Conservation (phyloP, 1,140 invertebrate species). For the Leucophenga varia region DNA sequence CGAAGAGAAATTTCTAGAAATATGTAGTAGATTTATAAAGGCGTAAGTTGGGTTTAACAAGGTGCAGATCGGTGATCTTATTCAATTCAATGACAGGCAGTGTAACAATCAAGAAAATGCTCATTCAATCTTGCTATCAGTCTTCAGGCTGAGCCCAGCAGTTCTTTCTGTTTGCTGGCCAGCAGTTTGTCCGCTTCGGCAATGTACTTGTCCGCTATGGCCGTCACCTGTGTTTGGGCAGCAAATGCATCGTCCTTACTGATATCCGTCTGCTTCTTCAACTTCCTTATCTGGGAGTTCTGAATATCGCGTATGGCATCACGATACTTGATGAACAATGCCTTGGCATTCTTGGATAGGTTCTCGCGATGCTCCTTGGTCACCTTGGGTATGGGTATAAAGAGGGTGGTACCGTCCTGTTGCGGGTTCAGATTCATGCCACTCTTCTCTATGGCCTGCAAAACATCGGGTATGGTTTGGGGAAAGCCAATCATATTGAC, state of each 20-base stretch:
- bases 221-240: slow-evolving; percentile 68
- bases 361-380: slow-evolving; percentile 89
- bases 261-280: slow-evolving; percentile 67
- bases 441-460: slow-evolving; percentile 74
- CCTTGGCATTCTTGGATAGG: slow-evolving; percentile 84
- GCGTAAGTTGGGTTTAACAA: too few species aligned
- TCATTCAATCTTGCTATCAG: too few species aligned
- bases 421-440: slow-evolving; percentile 93
- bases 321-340: slow-evolving; percentile 76
- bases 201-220: slow-evolving; percentile 67
- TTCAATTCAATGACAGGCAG: too few species aligned
- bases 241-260: slow-evolving; percentile 69
- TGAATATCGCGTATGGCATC: slow-evolving; percentile 77
- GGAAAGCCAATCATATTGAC: slow-evolving; percentile 83
- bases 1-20: too few species aligned
- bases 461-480: slow-evolving; percentile 75
- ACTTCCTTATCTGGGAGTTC: slow-evolving; percentile 69
- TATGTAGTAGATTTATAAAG: too few species aligned
- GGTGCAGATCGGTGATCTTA: too few species aligned
- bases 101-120: too few species aligned
- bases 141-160: slow-evolving; percentile 59
- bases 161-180: slow-evolving; percentile 71
- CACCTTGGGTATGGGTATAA: slow-evolving; percentile 85
- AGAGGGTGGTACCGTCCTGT: slow-evolving; percentile 88
- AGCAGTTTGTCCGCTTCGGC: slow-evolving; percentile 68